A percentile compares a stretch with the other conserved stretches of the same genome.
Conservation (phyloP, 2,797 vertebrate genomes). For the Prionace glauca region DNA sequence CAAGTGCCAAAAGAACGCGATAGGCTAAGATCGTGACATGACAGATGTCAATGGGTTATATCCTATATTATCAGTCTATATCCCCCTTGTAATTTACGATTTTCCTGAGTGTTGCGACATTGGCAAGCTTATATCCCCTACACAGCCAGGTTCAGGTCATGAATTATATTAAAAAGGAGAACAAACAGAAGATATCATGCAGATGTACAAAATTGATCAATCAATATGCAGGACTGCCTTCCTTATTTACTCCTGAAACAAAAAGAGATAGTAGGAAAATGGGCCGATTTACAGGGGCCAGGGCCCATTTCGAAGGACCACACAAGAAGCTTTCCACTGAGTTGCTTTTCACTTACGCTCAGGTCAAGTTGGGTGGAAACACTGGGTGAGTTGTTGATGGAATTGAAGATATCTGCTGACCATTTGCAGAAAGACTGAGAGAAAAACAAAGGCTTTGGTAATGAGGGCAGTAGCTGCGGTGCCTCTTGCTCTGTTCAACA, state of each 20-base stretch:
- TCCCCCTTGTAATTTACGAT: no score
- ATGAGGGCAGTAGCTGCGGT: not conserved
- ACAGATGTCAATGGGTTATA: not conserved
- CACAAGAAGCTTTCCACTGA: not conserved
- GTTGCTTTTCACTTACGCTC: not conserved
- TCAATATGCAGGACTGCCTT: not conserved
- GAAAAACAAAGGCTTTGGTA: not conserved
- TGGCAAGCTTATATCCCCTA: no score
- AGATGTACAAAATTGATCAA: not conserved
- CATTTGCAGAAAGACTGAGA: not conserved
- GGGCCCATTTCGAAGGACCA: not conserved
- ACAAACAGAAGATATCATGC: not conserved
- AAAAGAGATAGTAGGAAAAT: not conserved
- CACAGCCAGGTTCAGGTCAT: no score
- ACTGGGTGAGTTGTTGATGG: not conserved
- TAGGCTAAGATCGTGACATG: not conserved
- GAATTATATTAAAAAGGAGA: no score
- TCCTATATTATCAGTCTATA: no score
- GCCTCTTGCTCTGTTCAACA: no score
- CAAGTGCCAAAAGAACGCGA: not conserved
- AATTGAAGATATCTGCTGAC: not conserved
- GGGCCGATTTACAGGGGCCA: no score
- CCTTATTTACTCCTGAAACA: not conserved
- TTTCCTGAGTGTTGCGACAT: no score
- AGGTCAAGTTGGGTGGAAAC: not conserved